These are phyloP conservation scores for Oxygymnocypris stewartii DNA, from an alignment of 2,113 vertebrate genomes.

Conservation along the genomic window DNA sequence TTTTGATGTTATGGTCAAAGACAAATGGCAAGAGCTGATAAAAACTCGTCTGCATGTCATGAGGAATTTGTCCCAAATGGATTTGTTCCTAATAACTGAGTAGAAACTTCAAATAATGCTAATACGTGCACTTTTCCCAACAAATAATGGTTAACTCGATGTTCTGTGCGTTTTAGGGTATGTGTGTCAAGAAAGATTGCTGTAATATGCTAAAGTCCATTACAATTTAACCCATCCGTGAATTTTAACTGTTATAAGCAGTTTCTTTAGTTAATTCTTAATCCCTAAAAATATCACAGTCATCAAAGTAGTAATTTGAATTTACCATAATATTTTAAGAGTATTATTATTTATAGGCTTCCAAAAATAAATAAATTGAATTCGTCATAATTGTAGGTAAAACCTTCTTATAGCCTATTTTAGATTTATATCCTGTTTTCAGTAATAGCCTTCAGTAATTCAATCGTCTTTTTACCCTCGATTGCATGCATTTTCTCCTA, in stretches of 20 bases:
- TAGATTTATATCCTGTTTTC: background rate
- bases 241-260: background rate
- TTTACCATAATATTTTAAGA: background rate
- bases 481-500: background rate
- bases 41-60: background rate
- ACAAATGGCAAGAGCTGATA: background rate
- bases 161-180: background rate
- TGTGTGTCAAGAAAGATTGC: background rate
- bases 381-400: background rate
- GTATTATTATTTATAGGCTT: background rate
- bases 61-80: too few species aligned
- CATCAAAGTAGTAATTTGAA: background rate
- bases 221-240: background rate
- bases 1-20: background rate
- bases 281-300: background rate
- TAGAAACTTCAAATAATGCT: background rate
- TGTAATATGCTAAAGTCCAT: slow-evolving; percentile 8
- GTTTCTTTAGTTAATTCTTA: background rate
- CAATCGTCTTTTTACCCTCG: background rate
- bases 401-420: background rate
- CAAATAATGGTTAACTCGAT: slow-evolving; percentile 9
- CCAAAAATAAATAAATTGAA: background rate
- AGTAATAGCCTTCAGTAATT: background rate
- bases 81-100: too few species aligned
- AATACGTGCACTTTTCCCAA: background rate